phyloP scores from a whole-genome alignment of 2,888 invertebrate genomes.

The Phalangium opilio region DNA sequence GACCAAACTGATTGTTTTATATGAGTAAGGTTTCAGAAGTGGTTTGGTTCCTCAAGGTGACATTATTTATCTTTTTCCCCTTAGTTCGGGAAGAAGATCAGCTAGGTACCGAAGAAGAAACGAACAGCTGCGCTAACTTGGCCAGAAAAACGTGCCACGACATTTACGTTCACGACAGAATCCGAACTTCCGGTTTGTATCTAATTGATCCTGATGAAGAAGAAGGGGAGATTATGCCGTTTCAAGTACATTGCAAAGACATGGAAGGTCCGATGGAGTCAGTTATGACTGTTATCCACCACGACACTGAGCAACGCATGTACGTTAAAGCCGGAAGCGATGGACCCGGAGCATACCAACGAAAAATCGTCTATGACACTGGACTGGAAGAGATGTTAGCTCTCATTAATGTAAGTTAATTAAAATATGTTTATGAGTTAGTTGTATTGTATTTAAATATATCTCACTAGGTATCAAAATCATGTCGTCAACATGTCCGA shows the following conservation, averaged over 20 bases:
- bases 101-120: slow-evolving; percentile 11
- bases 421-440: too few relatives aligned
- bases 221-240: slow-evolving; percentile 18
- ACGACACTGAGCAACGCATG: slow-evolving; percentile 22
- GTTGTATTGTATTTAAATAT: too few relatives aligned
- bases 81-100: slow-evolving; percentile 14
- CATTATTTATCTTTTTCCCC: too few relatives aligned
- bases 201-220: slow-evolving; percentile 21
- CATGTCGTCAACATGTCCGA: slow-evolving; percentile 21
- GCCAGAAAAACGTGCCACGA: slow-evolving; percentile 19
- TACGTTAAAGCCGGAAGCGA: slow-evolving; percentile 21
- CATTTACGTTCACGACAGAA: slow-evolving; percentile 16
- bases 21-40: too few relatives aligned
- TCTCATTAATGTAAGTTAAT: slow-evolving; percentile 8
- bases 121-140: slow-evolving; percentile 15
- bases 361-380: slow-evolving; percentile 20
- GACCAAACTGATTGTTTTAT: too few relatives aligned
- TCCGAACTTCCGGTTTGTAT: slow-evolving; percentile 19
- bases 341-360: slow-evolving; percentile 20
- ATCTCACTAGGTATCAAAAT: slow-evolving; percentile 13
- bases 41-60: too few relatives aligned
- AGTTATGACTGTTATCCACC: slow-evolving; percentile 21
- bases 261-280: slow-evolving; percentile 9
- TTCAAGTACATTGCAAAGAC: slow-evolving; percentile 19
- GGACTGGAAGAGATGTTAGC: slow-evolving; percentile 18